Percentiles rank a stretch among this genome's conserved stretches.
Evolutionary conservation across 2,797 vertebrate genomes (phyloP).

Genomic region (Pangasius sanitwongsei): DNA sequence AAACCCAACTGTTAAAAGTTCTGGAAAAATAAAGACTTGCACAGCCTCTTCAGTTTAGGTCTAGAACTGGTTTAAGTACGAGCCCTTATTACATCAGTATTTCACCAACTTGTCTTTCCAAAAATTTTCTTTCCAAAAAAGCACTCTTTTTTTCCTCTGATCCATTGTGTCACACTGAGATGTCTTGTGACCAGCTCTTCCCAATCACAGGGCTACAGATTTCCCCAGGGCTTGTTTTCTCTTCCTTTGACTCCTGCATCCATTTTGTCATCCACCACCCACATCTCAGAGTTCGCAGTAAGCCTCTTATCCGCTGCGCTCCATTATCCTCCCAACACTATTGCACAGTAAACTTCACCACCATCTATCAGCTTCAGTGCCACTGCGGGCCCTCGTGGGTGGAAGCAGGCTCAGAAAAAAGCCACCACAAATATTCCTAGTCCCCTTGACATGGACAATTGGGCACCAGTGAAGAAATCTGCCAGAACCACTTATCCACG

Average conservation of each 20-base stretch:
- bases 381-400: background rate
- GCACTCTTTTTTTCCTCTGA: background rate
- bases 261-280: slow-evolving; percentile 39
- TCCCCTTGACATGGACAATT: slow-evolving; percentile 26
- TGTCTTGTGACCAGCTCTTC: slow-evolving; percentile 66
- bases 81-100: background rate
- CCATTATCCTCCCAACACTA: slow-evolving; percentile 53
- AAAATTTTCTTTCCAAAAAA: background rate
- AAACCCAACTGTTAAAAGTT: background rate
- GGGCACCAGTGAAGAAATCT: slow-evolving; percentile 31
- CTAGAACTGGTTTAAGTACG: slow-evolving; percentile 52
- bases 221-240: slow-evolving; percentile 60
- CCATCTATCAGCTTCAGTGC: slow-evolving; percentile 23
- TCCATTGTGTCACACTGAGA: slow-evolving; percentile 20
- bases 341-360: slow-evolving; percentile 17
- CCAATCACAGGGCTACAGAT: slow-evolving; percentile 67
- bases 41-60: background rate
- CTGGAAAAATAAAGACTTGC: slow-evolving; percentile 2
- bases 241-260: slow-evolving; percentile 42
- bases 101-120: slow-evolving; percentile 9
- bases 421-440: slow-evolving; percentile 17
- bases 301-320: slow-evolving; percentile 66
- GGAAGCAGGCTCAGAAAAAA: slow-evolving; percentile 29
- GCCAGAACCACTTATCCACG: slow-evolving; percentile 39
- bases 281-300: slow-evolving; percentile 62